Conservation (phyloP, 2,113 vertebrate species). For the Rhinoderma darwinii region DNA sequence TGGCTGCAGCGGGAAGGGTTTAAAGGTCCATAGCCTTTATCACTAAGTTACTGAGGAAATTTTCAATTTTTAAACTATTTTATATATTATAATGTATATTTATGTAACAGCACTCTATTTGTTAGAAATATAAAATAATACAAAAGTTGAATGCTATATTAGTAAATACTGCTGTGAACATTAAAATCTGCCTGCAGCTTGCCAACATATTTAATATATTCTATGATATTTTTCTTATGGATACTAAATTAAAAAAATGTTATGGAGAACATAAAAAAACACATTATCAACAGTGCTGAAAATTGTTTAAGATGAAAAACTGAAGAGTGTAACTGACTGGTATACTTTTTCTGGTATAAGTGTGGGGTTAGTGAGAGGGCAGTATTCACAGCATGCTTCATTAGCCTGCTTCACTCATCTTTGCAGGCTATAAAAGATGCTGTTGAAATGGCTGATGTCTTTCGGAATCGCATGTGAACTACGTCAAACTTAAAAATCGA, state of each 20-base stretch:
- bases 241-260: background rate
- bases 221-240: background rate
- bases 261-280: background rate
- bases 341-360: slow-evolving; percentile 24
- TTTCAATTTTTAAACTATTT: too few species aligned
- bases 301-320: slow-evolving; percentile 10
- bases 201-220: background rate
- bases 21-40: too few species aligned
- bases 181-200: background rate
- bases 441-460: slow-evolving; percentile 28
- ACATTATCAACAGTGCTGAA: slow-evolving; percentile 9
- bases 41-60: too few species aligned
- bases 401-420: slow-evolving; percentile 28
- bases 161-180: background rate
- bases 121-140: background rate
- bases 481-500: slow-evolving; percentile 6
- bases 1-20: too few species aligned
- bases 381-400: slow-evolving; percentile 50
- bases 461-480: slow-evolving; percentile 6
- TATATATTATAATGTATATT: background rate
- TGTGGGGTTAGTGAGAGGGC: slow-evolving; percentile 46
- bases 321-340: background rate
- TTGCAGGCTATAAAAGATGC: slow-evolving; percentile 13
- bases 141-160: background rate
- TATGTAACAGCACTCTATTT: background rate